phyloP scores from a whole-genome alignment of 1,140 invertebrate genomes.

The Neoseiulus cucumeris region DNA sequence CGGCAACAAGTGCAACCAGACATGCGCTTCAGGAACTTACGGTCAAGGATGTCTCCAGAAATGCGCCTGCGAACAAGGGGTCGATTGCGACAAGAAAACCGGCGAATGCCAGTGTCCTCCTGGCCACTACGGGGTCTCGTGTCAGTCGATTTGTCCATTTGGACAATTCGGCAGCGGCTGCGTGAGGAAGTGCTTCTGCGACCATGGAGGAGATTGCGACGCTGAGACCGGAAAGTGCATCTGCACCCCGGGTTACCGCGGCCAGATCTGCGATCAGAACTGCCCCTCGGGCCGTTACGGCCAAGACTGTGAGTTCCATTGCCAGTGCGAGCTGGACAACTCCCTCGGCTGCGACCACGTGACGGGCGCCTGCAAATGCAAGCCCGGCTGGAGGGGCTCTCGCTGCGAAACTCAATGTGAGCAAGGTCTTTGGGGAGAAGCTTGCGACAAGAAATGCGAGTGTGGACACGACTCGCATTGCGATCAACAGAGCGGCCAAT shows the following conservation, averaged over 20 bases:
- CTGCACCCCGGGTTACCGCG: slow-evolving; percentile 18
- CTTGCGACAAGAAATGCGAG: slow-evolving; percentile 59
- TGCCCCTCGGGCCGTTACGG: slow-evolving; percentile 11
- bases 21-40: slow-evolving; percentile 51
- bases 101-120: slow-evolving; percentile 57
- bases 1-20: slow-evolving; percentile 39
- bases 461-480: slow-evolving; percentile 83
- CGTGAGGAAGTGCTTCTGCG: slow-evolving; percentile 55
- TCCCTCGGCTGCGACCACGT: slow-evolving; percentile 15
- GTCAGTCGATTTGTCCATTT: slow-evolving; percentile 30
- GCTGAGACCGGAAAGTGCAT: slow-evolving; percentile 49
- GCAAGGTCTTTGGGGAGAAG: slow-evolving; percentile 45
- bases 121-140: slow-evolving; percentile 45
- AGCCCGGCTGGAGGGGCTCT: slow-evolving; percentile 24
- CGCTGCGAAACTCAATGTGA: slow-evolving; percentile 52
- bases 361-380: slow-evolving; percentile 58
- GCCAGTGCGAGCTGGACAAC: slow-evolving; percentile 53
- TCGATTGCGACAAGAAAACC: slow-evolving; percentile 53
- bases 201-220: slow-evolving; percentile 69
- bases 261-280: slow-evolving; percentile 21
- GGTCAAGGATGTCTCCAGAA: slow-evolving; percentile 54
- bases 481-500: slow-evolving; percentile 51
- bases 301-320: slow-evolving; percentile 43
- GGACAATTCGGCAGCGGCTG: slow-evolving; percentile 54
- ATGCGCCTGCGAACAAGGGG: slow-evolving; percentile 79